Base-by-base conservation (phyloP, 2,113 vertebrate genomes). In the Sceloporus undulatus region DNA sequence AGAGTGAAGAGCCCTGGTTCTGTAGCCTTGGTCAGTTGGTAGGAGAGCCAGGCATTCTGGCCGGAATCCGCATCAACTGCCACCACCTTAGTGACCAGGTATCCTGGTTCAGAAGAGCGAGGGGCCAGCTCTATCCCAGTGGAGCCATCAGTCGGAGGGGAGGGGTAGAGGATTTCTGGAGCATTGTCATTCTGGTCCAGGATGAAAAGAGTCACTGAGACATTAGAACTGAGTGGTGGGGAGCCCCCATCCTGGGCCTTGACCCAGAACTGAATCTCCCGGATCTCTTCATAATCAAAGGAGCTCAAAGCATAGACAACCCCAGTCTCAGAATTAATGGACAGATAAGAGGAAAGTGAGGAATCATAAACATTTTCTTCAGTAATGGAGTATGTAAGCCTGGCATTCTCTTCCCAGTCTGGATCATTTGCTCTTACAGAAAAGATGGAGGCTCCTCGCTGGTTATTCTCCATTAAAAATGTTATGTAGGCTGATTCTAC, bases 171-270 rank as follows among this genome's bases (percentile, higher is more conserved):
- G 34, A 34, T 34, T 34, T 34, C 34, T 34, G 34, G 34, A 34
- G 34, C 34, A 34, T 34, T 34, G 34, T 34, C 34, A 66, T 82
- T 82, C 34, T 82, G 59, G 6, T 82, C 79, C 34, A 82, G 79
- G 34, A 82, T 82, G 79, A 82, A 82, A 19, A 82, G 79, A 38
- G 79, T 82, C 79, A 82, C 79, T 14, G 79, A 82, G 9, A 66
- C 34, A 27, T 66, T 82, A 21, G 79, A 82, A 21, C 79, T 66
- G 59, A 82, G 79, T 21, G 79, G 11, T 66, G 79, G 59, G 1
- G 59, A 66, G 2, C 79, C 79, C 40, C 79, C 79, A 8, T 82
- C 79, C 38, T 66, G 59, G 0, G 59, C 79, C 59, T 82, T 82
- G 4, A 82, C 59, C 23, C 6, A n/a, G 48, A 82, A 82, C 10